Conservation (phyloP, 2,797 vertebrate genomes). For the Ctenopoma multispine region DNA sequence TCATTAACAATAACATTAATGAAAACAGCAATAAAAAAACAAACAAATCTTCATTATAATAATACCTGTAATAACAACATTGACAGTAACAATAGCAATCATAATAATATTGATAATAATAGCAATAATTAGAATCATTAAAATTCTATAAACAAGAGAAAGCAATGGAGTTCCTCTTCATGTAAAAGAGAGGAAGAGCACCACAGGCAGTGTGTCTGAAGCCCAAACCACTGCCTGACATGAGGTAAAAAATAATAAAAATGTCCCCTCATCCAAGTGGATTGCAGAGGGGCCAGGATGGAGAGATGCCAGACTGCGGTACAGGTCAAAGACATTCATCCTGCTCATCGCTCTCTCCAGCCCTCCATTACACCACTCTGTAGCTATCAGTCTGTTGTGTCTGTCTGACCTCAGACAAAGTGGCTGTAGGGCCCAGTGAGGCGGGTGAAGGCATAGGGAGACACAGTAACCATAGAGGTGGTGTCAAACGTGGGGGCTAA, state of each 20-base stretch:
- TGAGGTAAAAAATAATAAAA: conserved; percentile 94
- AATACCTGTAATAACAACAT: conserved; percentile 89
- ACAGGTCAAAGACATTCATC: conserved; percentile 71
- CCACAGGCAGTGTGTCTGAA: conserved; percentile 90
- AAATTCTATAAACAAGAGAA: conserved; percentile 88
- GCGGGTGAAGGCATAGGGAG: conserved; percentile 96
- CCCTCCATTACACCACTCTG: conserved; percentile 68
- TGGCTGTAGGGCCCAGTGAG: conserved; percentile 98
- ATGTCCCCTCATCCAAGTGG: conserved; percentile 68
- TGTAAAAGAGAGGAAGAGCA: conserved; percentile 92
- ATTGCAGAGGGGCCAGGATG: conserved; percentile 69
- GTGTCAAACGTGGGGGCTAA: conserved; percentile 91
- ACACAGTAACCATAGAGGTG: conserved; percentile 92
- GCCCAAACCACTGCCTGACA: conserved; percentile 90
- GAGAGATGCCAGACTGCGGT: conserved; percentile 71
- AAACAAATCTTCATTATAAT: conserved; percentile 83
- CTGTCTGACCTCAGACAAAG: conserved; percentile 88
- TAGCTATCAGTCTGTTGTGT: conserved; percentile 56
- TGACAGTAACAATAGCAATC: conserved; percentile 89
- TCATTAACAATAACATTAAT: conserved; percentile 84
- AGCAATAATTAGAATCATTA: conserved; percentile 89
- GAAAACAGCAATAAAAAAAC: conserved; percentile 80
- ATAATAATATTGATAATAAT: conserved; percentile 89
- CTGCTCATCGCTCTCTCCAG: conserved; percentile 62
- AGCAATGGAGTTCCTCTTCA: conserved; percentile 89